A percentile compares a stretch with the other conserved stretches of the same genome.
phyloP scores from a whole-genome alignment of 2,797 vertebrate species.

The Rhinophrynus dorsalis region DNA sequence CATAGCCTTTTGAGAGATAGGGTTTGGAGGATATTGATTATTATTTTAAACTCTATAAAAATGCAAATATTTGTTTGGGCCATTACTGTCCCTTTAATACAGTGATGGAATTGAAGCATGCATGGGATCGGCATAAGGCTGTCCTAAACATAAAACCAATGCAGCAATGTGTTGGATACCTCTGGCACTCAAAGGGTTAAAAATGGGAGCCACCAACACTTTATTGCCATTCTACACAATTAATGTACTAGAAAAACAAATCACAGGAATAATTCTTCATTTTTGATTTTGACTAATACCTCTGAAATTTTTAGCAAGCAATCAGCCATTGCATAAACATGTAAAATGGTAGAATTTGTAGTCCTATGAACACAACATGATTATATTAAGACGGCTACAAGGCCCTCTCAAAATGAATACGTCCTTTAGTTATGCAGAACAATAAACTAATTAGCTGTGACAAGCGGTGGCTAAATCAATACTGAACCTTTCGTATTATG shows the following conservation, averaged over 20 bases:
- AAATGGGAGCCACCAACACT: no score
- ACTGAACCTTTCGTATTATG: conserved; percentile 50
- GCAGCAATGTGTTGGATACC: no score
- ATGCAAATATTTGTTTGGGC: no score
- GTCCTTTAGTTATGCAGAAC: conserved; percentile 50
- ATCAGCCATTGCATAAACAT: conserved; percentile 32
- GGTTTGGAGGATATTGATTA: no score
- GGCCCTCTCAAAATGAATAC: conserved; percentile 42
- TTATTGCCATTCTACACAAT: no score
- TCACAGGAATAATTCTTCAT: background rate
- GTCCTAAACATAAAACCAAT: no score
- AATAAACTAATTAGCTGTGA: conserved; percentile 51
- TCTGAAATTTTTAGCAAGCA: conserved; percentile 14
- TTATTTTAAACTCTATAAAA: no score
- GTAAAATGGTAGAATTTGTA: conserved; percentile 27
- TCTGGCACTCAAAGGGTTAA: no score
- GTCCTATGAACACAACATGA: conserved; percentile 42
- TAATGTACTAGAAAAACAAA: background rate
- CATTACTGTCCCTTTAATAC: no score
- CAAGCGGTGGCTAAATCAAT: conserved; percentile 47
- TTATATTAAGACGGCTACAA: conserved; percentile 41
- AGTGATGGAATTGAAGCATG: no score
- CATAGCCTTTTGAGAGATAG: no score
- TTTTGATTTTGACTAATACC: background rate
- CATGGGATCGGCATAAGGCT: no score